phyloP scores from a whole-genome alignment of 2,113 vertebrate species.

The Blennius ocellaris region DNA sequence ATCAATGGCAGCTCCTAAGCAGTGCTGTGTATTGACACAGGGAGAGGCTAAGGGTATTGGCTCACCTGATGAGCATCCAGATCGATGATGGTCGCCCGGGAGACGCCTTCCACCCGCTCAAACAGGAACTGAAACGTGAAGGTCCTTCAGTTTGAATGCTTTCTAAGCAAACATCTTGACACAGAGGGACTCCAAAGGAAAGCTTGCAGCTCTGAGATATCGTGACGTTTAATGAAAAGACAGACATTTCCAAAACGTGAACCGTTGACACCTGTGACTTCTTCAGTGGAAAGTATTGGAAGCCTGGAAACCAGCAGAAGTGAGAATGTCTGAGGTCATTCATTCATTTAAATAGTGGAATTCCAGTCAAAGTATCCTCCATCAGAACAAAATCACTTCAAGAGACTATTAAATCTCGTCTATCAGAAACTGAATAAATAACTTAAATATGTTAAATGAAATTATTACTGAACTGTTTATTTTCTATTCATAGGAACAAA shows the following conservation, averaged over 20 bases:
- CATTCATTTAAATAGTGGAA: too few relatives aligned
- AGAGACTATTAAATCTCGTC: too few relatives aligned
- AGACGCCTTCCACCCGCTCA: conserved; percentile 91
- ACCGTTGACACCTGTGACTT: neutral
- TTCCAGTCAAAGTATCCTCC: too few relatives aligned
- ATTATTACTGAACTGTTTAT: too few relatives aligned
- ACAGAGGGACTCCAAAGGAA: neutral
- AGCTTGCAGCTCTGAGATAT: neutral
- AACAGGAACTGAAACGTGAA: conserved; percentile 89
- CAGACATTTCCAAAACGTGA: neutral
- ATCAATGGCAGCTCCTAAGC: conserved; percentile 31
- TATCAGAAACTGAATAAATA: too few relatives aligned
- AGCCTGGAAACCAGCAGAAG: too few relatives aligned
- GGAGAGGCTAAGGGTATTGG: conserved; percentile 44
- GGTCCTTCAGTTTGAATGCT: conserved; percentile 7
- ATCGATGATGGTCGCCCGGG: conserved; percentile 94
- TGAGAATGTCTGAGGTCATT: too few relatives aligned
- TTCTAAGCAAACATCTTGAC: neutral
- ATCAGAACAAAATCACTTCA: too few relatives aligned
- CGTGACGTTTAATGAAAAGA: neutral
- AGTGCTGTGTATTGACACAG: conserved; percentile 1
- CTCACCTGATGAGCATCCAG: conserved; percentile 98
- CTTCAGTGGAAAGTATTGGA: neutral
- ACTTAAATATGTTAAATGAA: too few relatives aligned
- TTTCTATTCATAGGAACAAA: too few relatives aligned